Evolutionary conservation across 2,797 vertebrate species (phyloP), one percentile per base, ranked within the genome.

Genomic region (Odontamblyopus rebecca): DNA sequence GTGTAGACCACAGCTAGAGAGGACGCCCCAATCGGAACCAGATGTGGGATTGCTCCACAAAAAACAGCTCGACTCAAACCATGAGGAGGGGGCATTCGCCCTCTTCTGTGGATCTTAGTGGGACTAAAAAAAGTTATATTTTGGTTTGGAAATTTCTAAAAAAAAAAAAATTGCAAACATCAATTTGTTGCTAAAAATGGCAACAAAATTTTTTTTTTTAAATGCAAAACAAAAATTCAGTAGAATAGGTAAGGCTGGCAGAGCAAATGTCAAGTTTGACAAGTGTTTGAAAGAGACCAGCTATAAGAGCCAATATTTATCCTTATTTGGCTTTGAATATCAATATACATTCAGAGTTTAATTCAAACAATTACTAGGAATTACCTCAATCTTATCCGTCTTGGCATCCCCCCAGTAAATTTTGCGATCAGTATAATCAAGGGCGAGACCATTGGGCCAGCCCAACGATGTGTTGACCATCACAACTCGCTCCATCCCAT

Each of bases 401-500:
- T 98, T 99, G 79, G 98, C 98, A 82, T 99, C 98, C 48, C 98
- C 98, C 98, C 98, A 99, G 93, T 99, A 99, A 85, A 99, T 95
- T 70, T 94, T 96, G 71, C 89, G 91, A 76, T 99, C 95, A 0
- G 87, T 80, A 67, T 98, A 99, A 93, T 99, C 98, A 73, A 99
- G 82, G 0, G 98, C 96, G 73, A 99, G 90, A 6, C 98, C 98
- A 65, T 99, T 99, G 71, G 98, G 98, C 97, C 98, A 99, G 15
- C 98, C 97, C 73, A 99, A 94, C 0, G 98, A 98, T 0, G 97
- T 97, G 86, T 99, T 99, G 77, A 98, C 97, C 92, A 99, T 87
- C 57, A 99, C 94, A 63, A 95, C 80, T 8, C 98, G 93, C 85
- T 99, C 97, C 41, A 93, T 93, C 15, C 98, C 98, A 51, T 99